Conservation (phyloP, 2,797 vertebrate genomes). For the Alcedo atthis region DNA sequence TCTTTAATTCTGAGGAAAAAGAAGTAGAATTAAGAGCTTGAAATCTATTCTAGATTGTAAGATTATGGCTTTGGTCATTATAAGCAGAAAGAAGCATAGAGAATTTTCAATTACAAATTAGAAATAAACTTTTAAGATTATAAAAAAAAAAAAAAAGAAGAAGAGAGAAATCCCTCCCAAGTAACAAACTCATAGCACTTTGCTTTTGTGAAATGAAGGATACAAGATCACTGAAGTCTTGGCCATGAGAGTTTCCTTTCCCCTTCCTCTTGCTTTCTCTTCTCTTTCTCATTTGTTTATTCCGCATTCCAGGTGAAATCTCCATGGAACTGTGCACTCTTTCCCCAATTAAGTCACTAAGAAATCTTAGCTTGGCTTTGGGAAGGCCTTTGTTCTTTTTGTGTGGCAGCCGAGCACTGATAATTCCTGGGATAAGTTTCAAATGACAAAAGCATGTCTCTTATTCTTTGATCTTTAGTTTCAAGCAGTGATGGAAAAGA, state of each 20-base stretch:
- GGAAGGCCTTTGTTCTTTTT: background rate
- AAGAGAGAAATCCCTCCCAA: background rate
- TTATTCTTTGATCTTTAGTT: constrained; percentile 2
- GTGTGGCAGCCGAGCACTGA: background rate
- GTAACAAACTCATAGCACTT: background rate
- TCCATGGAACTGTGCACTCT: background rate
- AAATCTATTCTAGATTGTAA: background rate
- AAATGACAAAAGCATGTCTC: background rate
- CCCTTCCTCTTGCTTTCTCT: background rate
- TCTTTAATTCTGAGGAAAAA: background rate
- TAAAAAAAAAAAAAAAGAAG: background rate
- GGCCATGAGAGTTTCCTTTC: background rate
- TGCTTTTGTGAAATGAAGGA: background rate
- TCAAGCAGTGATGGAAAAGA: background rate
- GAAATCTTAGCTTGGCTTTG: background rate
- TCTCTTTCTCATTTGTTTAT: background rate
- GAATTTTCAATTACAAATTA: background rate
- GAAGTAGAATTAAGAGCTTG: background rate
- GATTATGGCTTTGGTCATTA: background rate
- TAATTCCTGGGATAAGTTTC: background rate
- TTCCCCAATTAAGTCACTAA: background rate
- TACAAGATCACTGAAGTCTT: background rate
- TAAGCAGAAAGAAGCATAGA: background rate
- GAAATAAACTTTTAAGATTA: background rate
- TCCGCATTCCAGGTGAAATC: background rate